A percentile compares a stretch with the other conserved stretches of the same genome.
These are phyloP conservation scores for Taenaris catops DNA, from an alignment of 2,888 invertebrate species.

Conservation along the genomic window DNA sequence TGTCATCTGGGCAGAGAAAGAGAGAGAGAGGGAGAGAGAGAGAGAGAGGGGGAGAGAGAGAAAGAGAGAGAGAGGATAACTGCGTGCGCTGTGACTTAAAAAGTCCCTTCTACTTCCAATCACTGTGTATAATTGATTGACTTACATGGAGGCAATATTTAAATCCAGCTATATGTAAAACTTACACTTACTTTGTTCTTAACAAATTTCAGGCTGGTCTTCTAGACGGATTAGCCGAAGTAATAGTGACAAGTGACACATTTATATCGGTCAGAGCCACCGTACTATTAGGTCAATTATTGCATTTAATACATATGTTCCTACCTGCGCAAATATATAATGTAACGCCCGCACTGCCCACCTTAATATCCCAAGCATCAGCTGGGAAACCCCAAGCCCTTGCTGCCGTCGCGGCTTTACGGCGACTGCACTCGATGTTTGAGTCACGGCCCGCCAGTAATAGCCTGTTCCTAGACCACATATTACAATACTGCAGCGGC, in stretches of 20 bases:
- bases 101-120: too few species aligned
- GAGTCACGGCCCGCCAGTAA: slow-evolving; percentile 89
- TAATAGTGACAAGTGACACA: slow-evolving; percentile 93
- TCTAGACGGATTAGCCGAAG: slow-evolving; percentile 93
- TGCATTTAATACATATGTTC: slow-evolving; percentile 91
- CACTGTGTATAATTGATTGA: too few species aligned
- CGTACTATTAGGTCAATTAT: slow-evolving; percentile 91
- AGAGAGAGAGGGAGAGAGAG: too few species aligned
- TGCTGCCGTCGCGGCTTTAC: slow-evolving; percentile 89
- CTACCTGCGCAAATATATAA: slow-evolving; percentile 93
- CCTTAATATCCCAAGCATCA: slow-evolving; percentile 89
- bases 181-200: too few species aligned
- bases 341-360: slow-evolving; percentile 90
- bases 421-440: slow-evolving; percentile 88
- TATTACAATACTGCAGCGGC: slow-evolving; percentile 81
- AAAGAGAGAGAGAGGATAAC: too few species aligned
- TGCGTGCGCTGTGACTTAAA: too few species aligned
- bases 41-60: too few species aligned
- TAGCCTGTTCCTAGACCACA: slow-evolving; percentile 90
- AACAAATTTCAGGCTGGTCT: slow-evolving; percentile 83
- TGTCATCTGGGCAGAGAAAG: too few species aligned
- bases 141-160: too few species aligned
- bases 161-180: too few species aligned
- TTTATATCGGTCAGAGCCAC: slow-evolving; percentile 95
- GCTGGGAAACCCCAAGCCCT: slow-evolving; percentile 89